phyloP scores from a whole-genome alignment of 2,797 vertebrate species.

The Zenarchopterus dispar region DNA sequence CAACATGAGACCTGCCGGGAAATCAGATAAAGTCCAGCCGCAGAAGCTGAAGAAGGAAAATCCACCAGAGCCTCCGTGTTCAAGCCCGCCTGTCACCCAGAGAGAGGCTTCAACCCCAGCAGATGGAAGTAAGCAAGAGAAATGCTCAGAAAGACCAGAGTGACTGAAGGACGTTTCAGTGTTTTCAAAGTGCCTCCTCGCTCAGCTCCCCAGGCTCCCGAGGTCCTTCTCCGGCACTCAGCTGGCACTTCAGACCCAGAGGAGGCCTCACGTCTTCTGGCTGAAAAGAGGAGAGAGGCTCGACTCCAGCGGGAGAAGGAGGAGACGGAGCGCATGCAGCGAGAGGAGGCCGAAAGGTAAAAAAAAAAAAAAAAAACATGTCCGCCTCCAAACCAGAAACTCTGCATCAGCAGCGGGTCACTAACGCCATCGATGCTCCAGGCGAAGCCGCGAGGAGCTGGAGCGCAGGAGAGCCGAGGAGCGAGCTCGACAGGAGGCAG shows the following conservation, averaged over 20 bases:
- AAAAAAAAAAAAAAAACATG: slow-evolving; percentile 41
- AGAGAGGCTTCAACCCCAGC: slow-evolving; percentile 12
- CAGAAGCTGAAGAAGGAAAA: slow-evolving; percentile 67
- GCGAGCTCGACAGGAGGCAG: slow-evolving; percentile 82
- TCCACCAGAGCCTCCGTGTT: slow-evolving; percentile 17
- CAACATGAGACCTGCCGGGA: slow-evolving; percentile 79
- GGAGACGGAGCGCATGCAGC: slow-evolving; percentile 84
- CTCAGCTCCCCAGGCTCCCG: slow-evolving; percentile 42
- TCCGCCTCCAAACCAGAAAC: not conserved
- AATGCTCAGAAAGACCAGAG: too few relatives aligned
- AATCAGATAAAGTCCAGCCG: slow-evolving; percentile 64
- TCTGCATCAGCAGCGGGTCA: not conserved
- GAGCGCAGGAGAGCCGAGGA: slow-evolving; percentile 86
- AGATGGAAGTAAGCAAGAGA: slow-evolving; percentile 55
- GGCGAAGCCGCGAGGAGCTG: slow-evolving; percentile 85
- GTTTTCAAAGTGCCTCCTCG: slow-evolving; percentile 8
- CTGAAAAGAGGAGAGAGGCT: slow-evolving; percentile 91
- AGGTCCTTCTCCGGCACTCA: slow-evolving; percentile 66
- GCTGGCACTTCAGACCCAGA: slow-evolving; percentile 89
- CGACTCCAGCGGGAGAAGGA: slow-evolving; percentile 90
- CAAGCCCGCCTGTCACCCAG: slow-evolving; percentile 14
- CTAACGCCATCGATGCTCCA: slow-evolving; percentile 46
- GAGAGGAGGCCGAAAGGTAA: slow-evolving; percentile 64
- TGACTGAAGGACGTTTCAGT: too few relatives aligned
- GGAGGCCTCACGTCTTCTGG: slow-evolving; percentile 88